Percentiles rank a stretch among this genome's conserved stretches.
Evolutionary conservation across 2,113 vertebrate genomes (phyloP).

Genomic region (Pavo muticus): DNA sequence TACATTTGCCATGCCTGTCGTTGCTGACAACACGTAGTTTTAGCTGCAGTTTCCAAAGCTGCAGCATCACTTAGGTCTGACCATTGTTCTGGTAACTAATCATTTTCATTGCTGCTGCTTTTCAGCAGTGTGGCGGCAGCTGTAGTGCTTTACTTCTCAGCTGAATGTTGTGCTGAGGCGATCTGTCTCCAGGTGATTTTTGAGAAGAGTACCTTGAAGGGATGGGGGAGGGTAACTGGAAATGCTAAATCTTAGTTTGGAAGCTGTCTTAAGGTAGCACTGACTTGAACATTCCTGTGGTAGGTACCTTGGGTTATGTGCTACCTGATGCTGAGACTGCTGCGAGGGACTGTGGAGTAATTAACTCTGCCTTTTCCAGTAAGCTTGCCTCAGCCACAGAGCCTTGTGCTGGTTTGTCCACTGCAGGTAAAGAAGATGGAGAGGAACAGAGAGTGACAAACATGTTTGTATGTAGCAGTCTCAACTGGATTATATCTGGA

Average conservation of each 20-base stretch:
- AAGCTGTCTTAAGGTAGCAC: neutral
- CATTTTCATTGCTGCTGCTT: neutral
- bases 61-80: neutral
- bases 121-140: neutral
- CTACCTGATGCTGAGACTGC: neutral
- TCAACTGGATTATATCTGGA: neutral
- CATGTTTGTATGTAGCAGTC: neutral
- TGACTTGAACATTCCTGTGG: neutral
- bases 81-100: neutral
- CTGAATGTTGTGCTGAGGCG: slow-evolving; percentile 3
- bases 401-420: neutral
- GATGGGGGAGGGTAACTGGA: neutral
- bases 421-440: neutral
- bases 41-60: neutral
- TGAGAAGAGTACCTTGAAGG: neutral
- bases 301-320: neutral
- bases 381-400: neutral
- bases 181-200: neutral
- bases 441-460: accelerated
- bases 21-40: accelerated
- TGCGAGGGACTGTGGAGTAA: neutral
- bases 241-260: neutral
- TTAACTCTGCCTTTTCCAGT: neutral
- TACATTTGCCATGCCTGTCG: neutral
- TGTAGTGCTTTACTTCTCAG: neutral